A percentile compares a stretch with the other conserved stretches of the same genome.
These are phyloP conservation scores for Polyploca ridens DNA, from an alignment of 2,888 invertebrate species.

Conservation along the genomic window DNA sequence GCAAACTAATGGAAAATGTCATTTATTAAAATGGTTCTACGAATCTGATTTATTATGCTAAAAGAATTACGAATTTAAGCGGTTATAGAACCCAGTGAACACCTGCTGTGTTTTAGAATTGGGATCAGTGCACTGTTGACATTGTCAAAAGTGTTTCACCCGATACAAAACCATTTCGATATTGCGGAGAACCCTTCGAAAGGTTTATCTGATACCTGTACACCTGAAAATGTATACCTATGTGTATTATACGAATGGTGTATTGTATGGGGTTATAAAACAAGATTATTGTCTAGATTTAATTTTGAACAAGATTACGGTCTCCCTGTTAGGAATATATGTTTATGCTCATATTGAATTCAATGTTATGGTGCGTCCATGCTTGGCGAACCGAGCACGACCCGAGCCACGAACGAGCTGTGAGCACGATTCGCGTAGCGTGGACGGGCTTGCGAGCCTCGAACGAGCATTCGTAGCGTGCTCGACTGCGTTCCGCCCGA, in stretches of 20 bases:
- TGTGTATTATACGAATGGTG: not conserved
- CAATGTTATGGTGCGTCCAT: too few species aligned
- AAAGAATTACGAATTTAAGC: not conserved
- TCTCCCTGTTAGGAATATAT: not conserved
- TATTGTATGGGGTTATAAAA: not conserved
- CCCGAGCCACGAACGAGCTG: too few species aligned
- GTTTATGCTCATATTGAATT: too few species aligned
- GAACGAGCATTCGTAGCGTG: too few species aligned
- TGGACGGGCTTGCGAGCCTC: too few species aligned
- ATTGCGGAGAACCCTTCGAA: not conserved
- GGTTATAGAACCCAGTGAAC: not conserved
- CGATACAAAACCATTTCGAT: not conserved
- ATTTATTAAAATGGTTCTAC: not conserved
- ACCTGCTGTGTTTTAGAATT: not conserved
- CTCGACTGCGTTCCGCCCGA: too few species aligned
- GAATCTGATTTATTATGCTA: slow-evolving; percentile 2
- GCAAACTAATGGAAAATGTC: not conserved
- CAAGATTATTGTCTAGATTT: not conserved
- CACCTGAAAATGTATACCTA: not conserved
- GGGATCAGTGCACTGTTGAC: not conserved
- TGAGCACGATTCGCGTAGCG: too few species aligned
- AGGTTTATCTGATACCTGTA: too few species aligned
- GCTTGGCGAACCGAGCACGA: too few species aligned
- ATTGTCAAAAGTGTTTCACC: not conserved
- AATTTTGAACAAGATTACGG: not conserved